Conservation (phyloP, 2,113 vertebrate species). For the Gorsachius goisagi region DNA sequence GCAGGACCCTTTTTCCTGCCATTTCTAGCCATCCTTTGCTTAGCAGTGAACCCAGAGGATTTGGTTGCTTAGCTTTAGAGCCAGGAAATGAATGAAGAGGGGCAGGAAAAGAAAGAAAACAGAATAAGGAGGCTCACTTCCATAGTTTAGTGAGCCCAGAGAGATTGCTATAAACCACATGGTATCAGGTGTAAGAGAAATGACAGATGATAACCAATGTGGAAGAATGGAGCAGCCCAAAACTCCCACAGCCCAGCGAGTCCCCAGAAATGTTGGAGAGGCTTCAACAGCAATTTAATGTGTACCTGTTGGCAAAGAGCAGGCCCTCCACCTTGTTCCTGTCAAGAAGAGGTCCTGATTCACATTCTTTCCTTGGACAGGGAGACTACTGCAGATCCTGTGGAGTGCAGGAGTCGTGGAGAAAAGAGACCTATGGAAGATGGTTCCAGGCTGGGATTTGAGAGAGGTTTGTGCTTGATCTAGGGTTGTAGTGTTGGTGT, state of each 20-base stretch:
- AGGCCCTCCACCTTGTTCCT: neutral
- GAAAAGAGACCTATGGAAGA: neutral
- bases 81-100: neutral
- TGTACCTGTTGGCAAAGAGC: neutral
- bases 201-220: neutral
- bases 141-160: neutral
- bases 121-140: neutral
- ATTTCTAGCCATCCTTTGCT: neutral
- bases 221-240: neutral
- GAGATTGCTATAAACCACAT: neutral
- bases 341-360: neutral
- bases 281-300: neutral
- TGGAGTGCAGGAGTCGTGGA: accelerated
- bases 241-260: neutral
- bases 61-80: neutral
- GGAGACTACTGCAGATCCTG: neutral
- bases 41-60: neutral
- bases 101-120: neutral
- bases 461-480: neutral
- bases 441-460: neutral
- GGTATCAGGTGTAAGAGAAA: constrained; percentile 17
- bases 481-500: neutral
- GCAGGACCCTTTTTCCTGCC: neutral
- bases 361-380: neutral
- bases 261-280: neutral